Percentiles rank a stretch among this genome's conserved stretches.
Conservation (phyloP, 92 coral and sea anemone genomes). For the Bergia puertoricense region DNA sequence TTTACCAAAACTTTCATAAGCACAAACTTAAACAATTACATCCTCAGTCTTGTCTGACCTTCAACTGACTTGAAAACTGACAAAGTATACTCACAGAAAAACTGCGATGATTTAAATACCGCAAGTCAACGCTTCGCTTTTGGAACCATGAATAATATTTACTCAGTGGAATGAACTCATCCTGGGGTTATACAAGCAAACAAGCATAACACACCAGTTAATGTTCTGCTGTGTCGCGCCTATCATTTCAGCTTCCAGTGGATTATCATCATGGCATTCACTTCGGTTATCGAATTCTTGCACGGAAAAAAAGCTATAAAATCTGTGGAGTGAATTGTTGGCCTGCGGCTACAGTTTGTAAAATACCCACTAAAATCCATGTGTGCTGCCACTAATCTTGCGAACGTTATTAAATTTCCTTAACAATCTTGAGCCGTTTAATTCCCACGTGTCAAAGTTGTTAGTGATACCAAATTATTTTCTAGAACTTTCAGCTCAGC, state of each 20-base stretch:
- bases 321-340: not conserved
- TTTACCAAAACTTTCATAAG: not conserved
- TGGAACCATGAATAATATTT: not conserved
- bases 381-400: not conserved
- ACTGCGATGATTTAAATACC: not conserved
- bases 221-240: not conserved
- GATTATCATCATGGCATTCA: not conserved
- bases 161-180: not conserved
- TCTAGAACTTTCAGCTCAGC: slow-evolving; percentile 4
- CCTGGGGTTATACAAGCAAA: not conserved
- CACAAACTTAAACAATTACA: not conserved
- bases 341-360: slow-evolving; percentile 28
- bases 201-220: not conserved
- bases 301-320: slow-evolving; percentile 17
- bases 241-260: too few relatives aligned
- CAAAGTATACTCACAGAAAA: not conserved
- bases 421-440: not conserved
- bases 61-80: not conserved
- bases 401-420: not conserved
- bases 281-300: slow-evolving; percentile 15
- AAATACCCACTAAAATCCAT: not conserved
- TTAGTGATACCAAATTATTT: not conserved
- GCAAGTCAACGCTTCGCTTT: not conserved
- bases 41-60: not conserved
- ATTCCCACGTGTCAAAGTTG: slow-evolving; percentile 23